phyloP scores from a whole-genome alignment of 1,140 invertebrate genomes.

The Heterodera carotae region DNA sequence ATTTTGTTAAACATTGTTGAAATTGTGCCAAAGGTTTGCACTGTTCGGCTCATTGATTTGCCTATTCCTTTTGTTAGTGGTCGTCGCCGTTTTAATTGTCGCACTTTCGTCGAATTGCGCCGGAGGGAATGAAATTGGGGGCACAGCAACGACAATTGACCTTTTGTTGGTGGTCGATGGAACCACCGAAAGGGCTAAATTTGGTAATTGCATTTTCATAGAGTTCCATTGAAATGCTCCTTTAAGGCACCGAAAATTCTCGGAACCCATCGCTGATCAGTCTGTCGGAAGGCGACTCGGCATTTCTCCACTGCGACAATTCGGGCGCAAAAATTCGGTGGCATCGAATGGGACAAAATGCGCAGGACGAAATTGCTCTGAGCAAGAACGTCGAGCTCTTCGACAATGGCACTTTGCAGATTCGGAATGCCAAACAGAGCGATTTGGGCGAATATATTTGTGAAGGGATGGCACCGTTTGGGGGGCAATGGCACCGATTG shows the following conservation, averaged over 20 bases:
- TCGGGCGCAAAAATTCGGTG: background rate
- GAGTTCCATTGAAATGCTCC: background rate
- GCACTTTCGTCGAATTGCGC: constrained; percentile 10
- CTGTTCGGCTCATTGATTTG: constrained; percentile 6
- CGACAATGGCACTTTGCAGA: background rate
- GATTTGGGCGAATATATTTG: constrained; percentile 6
- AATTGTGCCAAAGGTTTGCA: constrained; percentile 8
- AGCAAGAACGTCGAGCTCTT: background rate
- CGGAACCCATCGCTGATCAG: background rate
- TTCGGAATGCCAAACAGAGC: background rate
- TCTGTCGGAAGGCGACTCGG: background rate
- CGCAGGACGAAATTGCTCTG: background rate
- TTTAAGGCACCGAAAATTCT: background rate
- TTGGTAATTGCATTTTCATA: background rate
- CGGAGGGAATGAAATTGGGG: background rate
- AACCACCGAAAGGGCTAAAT: background rate
- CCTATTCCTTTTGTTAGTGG: constrained; percentile 15
- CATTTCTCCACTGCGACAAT: background rate
- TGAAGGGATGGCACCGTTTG: background rate
- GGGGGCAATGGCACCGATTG: background rate
- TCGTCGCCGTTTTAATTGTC: constrained; percentile 21
- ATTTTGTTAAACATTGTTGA: background rate
- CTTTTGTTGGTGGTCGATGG: background rate
- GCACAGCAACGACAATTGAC: background rate
- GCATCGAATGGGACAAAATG: background rate